A percentile compares a stretch with the other conserved stretches of the same genome.
These are phyloP conservation scores for Poecilia velifera DNA, from an alignment of 2,797 vertebrate species.

Conservation along the genomic window DNA sequence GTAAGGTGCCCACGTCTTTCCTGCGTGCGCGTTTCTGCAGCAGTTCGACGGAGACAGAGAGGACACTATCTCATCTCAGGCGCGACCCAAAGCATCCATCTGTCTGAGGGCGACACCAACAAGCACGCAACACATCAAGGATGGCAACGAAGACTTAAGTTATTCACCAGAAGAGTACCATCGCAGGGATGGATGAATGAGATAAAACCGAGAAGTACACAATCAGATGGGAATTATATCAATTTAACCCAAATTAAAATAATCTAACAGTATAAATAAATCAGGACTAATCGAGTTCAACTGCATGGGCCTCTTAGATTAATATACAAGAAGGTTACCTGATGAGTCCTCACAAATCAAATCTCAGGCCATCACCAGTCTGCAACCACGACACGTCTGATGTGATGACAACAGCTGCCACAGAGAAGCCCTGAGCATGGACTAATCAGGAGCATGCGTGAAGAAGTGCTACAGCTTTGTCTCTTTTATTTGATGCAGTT, in stretches of 20 bases:
- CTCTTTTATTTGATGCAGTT: neutral
- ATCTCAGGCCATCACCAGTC: slow-evolving; percentile 40
- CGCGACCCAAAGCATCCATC: slow-evolving; percentile 57
- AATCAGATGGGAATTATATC: neutral
- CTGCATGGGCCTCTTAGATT: no score
- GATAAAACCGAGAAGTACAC: neutral
- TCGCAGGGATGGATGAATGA: neutral
- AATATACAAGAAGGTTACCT: slow-evolving; percentile 30
- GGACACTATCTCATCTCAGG: slow-evolving; percentile 67
- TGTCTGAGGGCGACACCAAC: slow-evolving; percentile 51
- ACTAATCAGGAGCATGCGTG: slow-evolving; percentile 52
- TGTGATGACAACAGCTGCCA: slow-evolving; percentile 60
- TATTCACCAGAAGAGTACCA: neutral
- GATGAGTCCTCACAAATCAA: slow-evolving; percentile 22
- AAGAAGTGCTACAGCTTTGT: neutral
- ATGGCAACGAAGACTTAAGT: neutral
- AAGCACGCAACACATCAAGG: slow-evolving; percentile 1
- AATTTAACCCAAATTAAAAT: neutral
- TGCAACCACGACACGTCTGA: slow-evolving; percentile 47
- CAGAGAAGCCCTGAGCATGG: slow-evolving; percentile 31
- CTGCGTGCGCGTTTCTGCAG: slow-evolving; percentile 52
- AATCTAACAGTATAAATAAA: neutral
- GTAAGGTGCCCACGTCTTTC: slow-evolving; percentile 32
- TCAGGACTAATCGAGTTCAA: neutral
- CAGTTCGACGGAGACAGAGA: slow-evolving; percentile 52